A percentile compares a stretch with the other conserved stretches of the same genome.
Conservation (phyloP, 2,888 invertebrate species). For the Pyrgus malvae region DNA sequence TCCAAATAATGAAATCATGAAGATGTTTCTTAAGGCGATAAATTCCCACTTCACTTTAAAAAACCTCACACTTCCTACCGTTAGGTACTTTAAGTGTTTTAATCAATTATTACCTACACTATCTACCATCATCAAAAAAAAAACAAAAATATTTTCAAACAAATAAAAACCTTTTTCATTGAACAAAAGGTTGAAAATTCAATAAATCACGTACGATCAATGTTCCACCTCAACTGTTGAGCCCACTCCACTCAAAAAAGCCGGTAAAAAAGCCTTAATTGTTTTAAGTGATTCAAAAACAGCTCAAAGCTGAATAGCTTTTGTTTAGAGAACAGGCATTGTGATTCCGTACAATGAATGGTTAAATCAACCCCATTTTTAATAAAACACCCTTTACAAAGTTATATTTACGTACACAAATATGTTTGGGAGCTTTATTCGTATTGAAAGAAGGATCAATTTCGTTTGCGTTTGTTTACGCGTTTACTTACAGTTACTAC, state of each 20-base stretch:
- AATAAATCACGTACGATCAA: background rate
- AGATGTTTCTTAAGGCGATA: constrained; percentile 4
- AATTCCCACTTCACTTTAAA: constrained; percentile 10
- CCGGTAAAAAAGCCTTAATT: constrained; percentile 46
- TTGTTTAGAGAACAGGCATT: constrained; percentile 24
- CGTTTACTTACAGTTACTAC: background rate
- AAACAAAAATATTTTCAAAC: background rate
- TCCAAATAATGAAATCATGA: too few species aligned
- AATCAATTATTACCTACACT: constrained; percentile 11
- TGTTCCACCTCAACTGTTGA: constrained; percentile 18
- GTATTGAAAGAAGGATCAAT: background rate
- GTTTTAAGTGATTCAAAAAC: constrained; percentile 62
- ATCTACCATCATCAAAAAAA: constrained; percentile 4
- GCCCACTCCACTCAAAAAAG: constrained; percentile 15
- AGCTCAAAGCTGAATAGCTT: constrained; percentile 43
- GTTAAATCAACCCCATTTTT: constrained; percentile 26
- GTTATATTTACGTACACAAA: background rate
- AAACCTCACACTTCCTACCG: background rate
- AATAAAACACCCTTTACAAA: constrained; percentile 9
- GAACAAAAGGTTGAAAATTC: background rate
- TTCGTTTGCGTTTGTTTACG: constrained; percentile 3
- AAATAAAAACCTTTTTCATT: background rate
- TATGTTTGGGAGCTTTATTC: background rate
- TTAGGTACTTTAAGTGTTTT: constrained; percentile 8
- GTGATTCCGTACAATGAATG: constrained; percentile 23